A percentile compares a stretch with the other conserved stretches of the same genome.
Evolutionary conservation across 2,888 invertebrate genomes (phyloP).

Genomic region (Andrena marginata): DNA sequence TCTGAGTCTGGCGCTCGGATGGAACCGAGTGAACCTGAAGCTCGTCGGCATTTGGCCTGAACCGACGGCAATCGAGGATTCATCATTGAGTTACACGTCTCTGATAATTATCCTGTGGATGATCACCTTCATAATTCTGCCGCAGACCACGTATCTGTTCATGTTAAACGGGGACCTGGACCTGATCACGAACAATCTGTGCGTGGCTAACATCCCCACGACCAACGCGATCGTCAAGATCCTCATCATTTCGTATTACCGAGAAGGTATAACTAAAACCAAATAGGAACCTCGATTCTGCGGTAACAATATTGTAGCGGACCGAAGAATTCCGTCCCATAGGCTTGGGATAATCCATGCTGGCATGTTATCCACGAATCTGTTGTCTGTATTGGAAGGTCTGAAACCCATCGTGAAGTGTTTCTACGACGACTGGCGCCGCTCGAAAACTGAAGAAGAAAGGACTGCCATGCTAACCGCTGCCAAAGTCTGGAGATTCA

Average conservation of each 20-base stretch:
- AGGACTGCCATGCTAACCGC: slow-evolving; percentile 33
- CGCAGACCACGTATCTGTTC: slow-evolving; percentile 68
- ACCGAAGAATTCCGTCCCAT: background rate
- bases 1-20: slow-evolving; percentile 59
- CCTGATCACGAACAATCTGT: slow-evolving; percentile 68
- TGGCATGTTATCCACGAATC: background rate
- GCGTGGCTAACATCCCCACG: slow-evolving; percentile 68
- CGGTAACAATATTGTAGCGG: background rate
- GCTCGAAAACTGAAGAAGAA: slow-evolving; percentile 11
- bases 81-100: slow-evolving; percentile 12
- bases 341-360: background rate
- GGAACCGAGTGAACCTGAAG: slow-evolving; percentile 64
- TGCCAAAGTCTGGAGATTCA: slow-evolving; percentile 18
- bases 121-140: slow-evolving; percentile 35
- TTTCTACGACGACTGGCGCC: slow-evolving; percentile 54
- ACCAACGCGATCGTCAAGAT: slow-evolving; percentile 70
- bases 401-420: slow-evolving; percentile 48
- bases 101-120: background rate
- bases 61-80: slow-evolving; percentile 3
- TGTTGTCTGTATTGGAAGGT: slow-evolving; percentile 16
- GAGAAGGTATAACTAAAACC: slow-evolving; percentile 52
- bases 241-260: slow-evolving; percentile 67
- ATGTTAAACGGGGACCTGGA: slow-evolving; percentile 67
- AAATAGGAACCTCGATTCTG: too few species aligned
- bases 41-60: slow-evolving; percentile 73